Evolutionary conservation across 2,888 invertebrate genomes (phyloP), one percentile per base, ranked within the genome.

Genomic region (Chalcosyrphus nemorum): DNA sequence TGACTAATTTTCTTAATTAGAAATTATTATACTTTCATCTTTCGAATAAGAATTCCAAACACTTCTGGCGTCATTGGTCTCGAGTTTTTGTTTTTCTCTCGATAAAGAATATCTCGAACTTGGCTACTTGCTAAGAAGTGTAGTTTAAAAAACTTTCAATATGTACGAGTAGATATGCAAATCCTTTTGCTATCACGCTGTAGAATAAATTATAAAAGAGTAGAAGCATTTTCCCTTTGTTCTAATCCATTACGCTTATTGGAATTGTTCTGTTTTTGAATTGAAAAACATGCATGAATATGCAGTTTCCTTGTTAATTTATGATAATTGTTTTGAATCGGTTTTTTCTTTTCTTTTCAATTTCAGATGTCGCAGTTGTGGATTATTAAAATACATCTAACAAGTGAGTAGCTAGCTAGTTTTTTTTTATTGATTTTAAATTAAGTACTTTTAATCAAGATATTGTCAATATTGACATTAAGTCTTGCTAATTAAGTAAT

Each of bases 11-110:
- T 35, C 7, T 29, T 29, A 6, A 29, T 4, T 38, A 5, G 13
- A 5, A 13, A 38, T 4, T 1, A 2, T 32, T 32, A 6, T 11
- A 2, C 11, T 7, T 11, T 32, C 32, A 9, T 32, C 32, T 32
- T 11, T 38, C 1, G 15, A 52, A n/a, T 21, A 2, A 2, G 15
- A 52, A 27, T 13, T 19, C 6, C 17, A 47, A 24, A 24, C 24
- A 50, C 24, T 13, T 24, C 24, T 50, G 50, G n/a, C 50, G 50
- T 50, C 50, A 50, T 50, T 6, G n/a, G 13, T 50, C n/a, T 50
- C n/a, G n/a, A n/a, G n/a, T n/a, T n/a, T 50, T 13, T 4, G 17
- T 45, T 17, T 19, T 45, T 17, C 9, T 0, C 13, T 13, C 5
- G 4, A 6, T 7, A 1, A 29, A 29, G 4, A 19, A 3, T 7